phyloP scores from a whole-genome alignment of 2,113 vertebrate species.

The Ondatra zibethicus region DNA sequence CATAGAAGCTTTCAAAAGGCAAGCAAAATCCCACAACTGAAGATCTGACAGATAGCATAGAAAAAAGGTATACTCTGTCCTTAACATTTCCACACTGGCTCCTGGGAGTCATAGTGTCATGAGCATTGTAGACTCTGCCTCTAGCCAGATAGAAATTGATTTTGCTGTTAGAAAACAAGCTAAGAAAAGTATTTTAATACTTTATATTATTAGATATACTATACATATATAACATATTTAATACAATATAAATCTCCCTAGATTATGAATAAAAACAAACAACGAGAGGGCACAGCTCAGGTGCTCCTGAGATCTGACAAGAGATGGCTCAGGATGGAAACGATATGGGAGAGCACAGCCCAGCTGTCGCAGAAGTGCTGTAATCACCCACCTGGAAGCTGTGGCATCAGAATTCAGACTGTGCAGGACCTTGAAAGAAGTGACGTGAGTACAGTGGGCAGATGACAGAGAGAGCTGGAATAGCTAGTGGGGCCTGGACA shows the following conservation, averaged over 20 bases:
- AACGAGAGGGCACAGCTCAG: fast-evolving
- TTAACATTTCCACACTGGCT: neutral
- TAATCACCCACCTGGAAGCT: neutral
- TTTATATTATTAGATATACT: neutral
- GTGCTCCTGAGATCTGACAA: neutral
- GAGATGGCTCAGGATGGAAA: neutral
- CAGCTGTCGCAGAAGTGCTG: neutral
- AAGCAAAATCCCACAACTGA: neutral
- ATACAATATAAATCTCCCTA: neutral
- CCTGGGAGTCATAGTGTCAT: neutral
- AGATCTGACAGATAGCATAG: neutral
- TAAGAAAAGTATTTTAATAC: neutral
- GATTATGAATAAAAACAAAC: neutral
- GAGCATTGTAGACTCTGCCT: neutral
- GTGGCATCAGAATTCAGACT: neutral
- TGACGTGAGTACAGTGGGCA: fast-evolving
- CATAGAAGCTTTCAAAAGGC: neutral
- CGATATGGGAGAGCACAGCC: neutral
- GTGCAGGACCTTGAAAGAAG: neutral
- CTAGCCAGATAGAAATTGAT: neutral
- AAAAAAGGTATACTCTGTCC: neutral
- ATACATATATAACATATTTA: neutral
- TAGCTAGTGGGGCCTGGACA: neutral
- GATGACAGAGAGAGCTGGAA: fast-evolving
- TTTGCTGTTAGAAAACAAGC: neutral